A percentile compares a stretch with the other conserved stretches of the same genome.
Evolutionary conservation across 2,888 invertebrate genomes (phyloP).

Genomic region (Cepaea hortensis): DNA sequence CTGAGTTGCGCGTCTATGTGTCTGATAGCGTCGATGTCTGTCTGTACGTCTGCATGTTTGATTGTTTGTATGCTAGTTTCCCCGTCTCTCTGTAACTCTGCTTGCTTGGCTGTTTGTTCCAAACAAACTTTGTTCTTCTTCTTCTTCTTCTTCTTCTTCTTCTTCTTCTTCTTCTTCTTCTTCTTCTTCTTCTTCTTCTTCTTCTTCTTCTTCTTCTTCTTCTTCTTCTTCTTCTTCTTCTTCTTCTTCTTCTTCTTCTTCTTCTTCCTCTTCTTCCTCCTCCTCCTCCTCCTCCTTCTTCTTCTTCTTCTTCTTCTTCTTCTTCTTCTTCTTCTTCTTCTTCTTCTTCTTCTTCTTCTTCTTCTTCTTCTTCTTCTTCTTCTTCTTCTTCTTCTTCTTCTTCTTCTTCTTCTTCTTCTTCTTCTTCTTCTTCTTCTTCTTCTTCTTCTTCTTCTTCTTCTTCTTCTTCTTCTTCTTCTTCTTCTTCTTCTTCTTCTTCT

Average conservation of each 20-base stretch:
- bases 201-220: neutral
- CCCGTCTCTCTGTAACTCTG: neutral
- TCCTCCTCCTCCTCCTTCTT: neutral
- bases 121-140: neutral
- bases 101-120: neutral
- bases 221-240: neutral
- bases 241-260: neutral
- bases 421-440: neutral
- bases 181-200: neutral
- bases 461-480: slow-evolving; percentile 20
- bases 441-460: neutral
- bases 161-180: neutral
- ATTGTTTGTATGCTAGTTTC: neutral
- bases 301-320: neutral
- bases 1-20: no score
- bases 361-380: slow-evolving; percentile 4
- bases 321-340: neutral
- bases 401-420: neutral
- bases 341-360: neutral
- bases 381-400: slow-evolving; percentile 9
- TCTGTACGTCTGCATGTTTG: no score
- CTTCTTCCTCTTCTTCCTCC: neutral
- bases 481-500: slow-evolving; percentile 29
- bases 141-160: neutral
- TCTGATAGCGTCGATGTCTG: no score